Base-by-base conservation (phyloP, 2,888 invertebrate genomes). In the Lasius fuliginosus region DNA sequence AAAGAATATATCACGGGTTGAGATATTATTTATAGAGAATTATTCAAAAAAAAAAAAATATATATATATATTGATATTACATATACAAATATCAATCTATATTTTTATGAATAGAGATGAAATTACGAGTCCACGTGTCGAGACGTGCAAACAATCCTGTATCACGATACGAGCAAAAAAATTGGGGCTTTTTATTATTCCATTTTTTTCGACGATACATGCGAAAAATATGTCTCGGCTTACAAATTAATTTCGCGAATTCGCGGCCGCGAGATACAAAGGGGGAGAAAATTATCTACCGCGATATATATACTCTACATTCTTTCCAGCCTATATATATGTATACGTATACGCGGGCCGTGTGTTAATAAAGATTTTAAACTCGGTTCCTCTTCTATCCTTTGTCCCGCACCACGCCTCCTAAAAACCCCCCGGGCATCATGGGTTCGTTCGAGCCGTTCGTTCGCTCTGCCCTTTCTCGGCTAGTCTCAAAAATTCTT, bases 391-490 rank as follows among this genome's bases (percentile, higher is more conserved):
- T 77, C 60, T 64, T 67, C 42, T 68, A 74, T 60, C 64, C 85
- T 83, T 85, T 83, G 85, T 85, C 85, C 85, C 74, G 5, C 33
- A 84, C 84, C 85, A 85, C 85, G 84, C 85, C 86, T 76, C 68
- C 67, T 86, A 67, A 69, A 74, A 42, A 23, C 23, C 82, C 82
- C 82, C 73, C 60, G 83, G 77, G 76, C 84, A 65, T 81, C 85
- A 75, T 46, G 15, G 49, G 49, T 81, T 74, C 62, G 64, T 83
- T 77, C 81, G 62, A 77, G 73, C 68, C 58, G 33, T 4, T 23
- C 23, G 23, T 23, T 23, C 30, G 58, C 67, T 67, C 76, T 79
- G 85, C 85, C 85, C 85, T 83, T 87, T 77, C 71, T 83, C 76
- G 81, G 46, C 71, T 85, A 62, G 81, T 62, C 82, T 82, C 67